These are phyloP conservation scores for Teleogryllus oceanicus DNA, from an alignment of 2,888 invertebrate species.

Conservation along the genomic window DNA sequence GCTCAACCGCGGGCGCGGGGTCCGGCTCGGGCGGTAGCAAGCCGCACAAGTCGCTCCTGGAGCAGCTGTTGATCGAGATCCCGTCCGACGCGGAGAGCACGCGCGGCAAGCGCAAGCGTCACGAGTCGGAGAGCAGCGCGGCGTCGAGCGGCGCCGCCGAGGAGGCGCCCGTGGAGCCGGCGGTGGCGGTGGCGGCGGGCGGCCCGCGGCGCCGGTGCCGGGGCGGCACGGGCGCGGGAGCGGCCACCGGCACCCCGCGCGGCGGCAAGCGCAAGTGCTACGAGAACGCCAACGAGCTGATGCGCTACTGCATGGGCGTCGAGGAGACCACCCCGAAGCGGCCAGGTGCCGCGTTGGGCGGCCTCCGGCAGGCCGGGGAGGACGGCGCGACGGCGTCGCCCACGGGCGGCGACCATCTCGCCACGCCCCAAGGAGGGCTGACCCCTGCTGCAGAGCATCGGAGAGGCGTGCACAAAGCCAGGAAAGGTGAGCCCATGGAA, in stretches of 20 bases:
- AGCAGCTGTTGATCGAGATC: constrained; percentile 81
- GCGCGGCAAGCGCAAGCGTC: constrained; percentile 64
- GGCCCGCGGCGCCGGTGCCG: constrained; percentile 75
- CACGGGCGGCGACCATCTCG: background rate
- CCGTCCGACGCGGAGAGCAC: constrained; percentile 55
- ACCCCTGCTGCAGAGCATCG: constrained; percentile 23
- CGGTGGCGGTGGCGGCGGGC: constrained; percentile 43
- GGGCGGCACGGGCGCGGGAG: constrained; percentile 50
- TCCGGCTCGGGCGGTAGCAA: constrained; percentile 18
- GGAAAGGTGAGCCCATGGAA: constrained; percentile 42
- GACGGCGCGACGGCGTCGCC: background rate
- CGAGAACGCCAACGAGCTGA: constrained; percentile 59
- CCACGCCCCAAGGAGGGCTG: background rate
- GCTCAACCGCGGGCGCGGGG: constrained; percentile 39
- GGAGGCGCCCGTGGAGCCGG: constrained; percentile 41
- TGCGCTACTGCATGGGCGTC: constrained; percentile 56
- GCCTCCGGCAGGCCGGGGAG: background rate
- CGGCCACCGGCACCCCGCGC: constrained; percentile 46
- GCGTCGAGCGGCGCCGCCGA: constrained; percentile 50
- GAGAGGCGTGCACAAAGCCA: constrained; percentile 38
- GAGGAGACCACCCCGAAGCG: constrained; percentile 43
- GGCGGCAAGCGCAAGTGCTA: constrained; percentile 59
- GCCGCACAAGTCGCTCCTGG: constrained; percentile 56
- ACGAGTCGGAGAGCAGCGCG: constrained; percentile 68
- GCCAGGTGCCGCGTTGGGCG: constrained; percentile 19